Evolutionary conservation across 2,797 vertebrate species (phyloP).

Genomic region (Falco columbarius): DNA sequence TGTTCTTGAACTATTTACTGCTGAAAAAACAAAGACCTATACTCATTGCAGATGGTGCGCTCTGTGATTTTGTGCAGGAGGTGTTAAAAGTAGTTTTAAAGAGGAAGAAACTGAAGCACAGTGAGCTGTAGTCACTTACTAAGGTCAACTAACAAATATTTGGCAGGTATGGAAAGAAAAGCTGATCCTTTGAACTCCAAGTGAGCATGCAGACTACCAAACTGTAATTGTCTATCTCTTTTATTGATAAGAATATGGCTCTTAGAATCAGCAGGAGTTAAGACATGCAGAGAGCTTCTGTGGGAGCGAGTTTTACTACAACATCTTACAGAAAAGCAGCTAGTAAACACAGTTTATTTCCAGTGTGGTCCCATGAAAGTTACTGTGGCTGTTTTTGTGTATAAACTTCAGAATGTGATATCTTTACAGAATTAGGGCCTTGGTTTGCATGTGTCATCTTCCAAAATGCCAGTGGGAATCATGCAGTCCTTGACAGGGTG

Average conservation of each 20-base stretch:
- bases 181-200: neutral
- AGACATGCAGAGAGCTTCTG: neutral
- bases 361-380: neutral
- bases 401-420: neutral
- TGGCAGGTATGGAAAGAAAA: neutral
- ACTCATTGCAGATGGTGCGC: neutral
- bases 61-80: neutral
- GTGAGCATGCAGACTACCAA: neutral
- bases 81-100: neutral
- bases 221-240: too few relatives aligned
- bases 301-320: neutral
- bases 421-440: neutral
- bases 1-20: neutral
- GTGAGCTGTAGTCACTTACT: neutral
- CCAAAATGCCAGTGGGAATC: constrained; percentile 39
- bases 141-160: neutral
- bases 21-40: neutral
- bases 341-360: neutral
- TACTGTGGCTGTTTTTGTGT: neutral
- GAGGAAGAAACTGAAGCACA: neutral
- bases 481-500: neutral
- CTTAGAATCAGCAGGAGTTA: neutral
- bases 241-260: neutral
- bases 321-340: neutral
- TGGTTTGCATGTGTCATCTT: neutral